Conservation (phyloP, 2,888 invertebrate genomes). For the Scaptodrosophila latifasciaeformis region DNA sequence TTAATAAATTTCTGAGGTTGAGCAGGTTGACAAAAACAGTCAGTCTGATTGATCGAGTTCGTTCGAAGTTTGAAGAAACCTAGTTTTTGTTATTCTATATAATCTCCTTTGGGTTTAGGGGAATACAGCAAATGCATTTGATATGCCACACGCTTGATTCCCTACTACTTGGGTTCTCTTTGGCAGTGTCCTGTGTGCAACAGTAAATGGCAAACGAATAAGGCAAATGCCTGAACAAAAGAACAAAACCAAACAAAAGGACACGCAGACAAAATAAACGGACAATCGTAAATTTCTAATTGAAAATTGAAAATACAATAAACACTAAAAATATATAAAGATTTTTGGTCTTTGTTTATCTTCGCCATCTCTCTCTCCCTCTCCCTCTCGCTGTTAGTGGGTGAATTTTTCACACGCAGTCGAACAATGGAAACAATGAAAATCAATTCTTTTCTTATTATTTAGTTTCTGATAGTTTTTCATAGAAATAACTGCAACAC, state of each 20-base stretch:
- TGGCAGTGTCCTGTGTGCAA: background rate
- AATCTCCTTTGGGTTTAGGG: no score
- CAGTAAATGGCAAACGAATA: conserved; percentile 7
- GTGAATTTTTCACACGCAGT: conserved; percentile 24
- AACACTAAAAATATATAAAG: background rate
- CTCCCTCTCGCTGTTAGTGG: no score
- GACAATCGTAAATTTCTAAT: conserved; percentile 60
- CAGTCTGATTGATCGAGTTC: no score
- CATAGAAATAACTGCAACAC: background rate
- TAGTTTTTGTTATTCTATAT: no score
- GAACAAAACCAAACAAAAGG: conserved; percentile 22
- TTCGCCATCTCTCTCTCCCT: no score
- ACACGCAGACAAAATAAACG: conserved; percentile 23
- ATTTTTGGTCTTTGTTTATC: background rate
- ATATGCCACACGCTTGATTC: conserved; percentile 51
- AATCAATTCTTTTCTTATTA: no score
- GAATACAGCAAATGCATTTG: conserved; percentile 44
- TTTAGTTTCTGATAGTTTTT: no score
- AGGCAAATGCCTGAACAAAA: background rate
- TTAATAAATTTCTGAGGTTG: no score
- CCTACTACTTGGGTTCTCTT: background rate
- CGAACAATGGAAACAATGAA: conserved; percentile 13
- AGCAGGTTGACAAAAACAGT: no score
- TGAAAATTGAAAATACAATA: conserved; percentile 51
- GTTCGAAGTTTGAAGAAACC: no score